Evolutionary conservation across 2,888 invertebrate species (phyloP).

Genomic region (Rhagonycha lutea): DNA sequence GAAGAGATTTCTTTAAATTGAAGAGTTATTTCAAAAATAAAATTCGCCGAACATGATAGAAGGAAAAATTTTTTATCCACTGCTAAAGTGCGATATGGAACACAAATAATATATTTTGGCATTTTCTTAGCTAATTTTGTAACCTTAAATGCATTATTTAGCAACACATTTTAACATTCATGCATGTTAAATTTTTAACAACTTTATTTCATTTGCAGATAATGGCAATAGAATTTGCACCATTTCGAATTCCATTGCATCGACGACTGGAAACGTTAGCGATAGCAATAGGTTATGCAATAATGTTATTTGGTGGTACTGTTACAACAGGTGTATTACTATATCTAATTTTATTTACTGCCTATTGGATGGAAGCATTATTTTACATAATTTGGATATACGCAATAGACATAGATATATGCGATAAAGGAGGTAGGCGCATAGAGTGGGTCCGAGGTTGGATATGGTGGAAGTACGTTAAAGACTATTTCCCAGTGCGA

Average conservation of each 20-base stretch:
- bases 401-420: slow-evolving; percentile 61
- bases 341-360: slow-evolving; percentile 62
- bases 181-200: too few species aligned
- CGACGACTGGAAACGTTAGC: slow-evolving; percentile 84
- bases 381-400: slow-evolving; percentile 69
- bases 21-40: too few species aligned
- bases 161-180: too few species aligned
- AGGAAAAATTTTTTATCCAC: too few species aligned
- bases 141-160: too few species aligned
- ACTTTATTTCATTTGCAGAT: too few species aligned
- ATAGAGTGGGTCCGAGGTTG: slow-evolving; percentile 60
- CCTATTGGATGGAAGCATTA: slow-evolving; percentile 60
- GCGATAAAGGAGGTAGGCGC: slow-evolving; percentile 61
- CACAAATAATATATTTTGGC: too few species aligned
- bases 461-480: slow-evolving; percentile 73
- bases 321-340: slow-evolving; percentile 59
- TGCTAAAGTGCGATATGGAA: too few species aligned
- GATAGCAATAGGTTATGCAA: slow-evolving; percentile 71
- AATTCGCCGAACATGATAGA: too few species aligned
- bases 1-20: too few species aligned
- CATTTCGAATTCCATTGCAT: slow-evolving; percentile 73
- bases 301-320: slow-evolving; percentile 65
- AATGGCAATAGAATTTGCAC: slow-evolving; percentile 82
- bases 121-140: too few species aligned
- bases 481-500: slow-evolving; percentile 84